These are phyloP conservation scores for Caenorhabditis drosophilae DNA, from an alignment of 2,888 invertebrate species.

Conservation along the genomic window DNA sequence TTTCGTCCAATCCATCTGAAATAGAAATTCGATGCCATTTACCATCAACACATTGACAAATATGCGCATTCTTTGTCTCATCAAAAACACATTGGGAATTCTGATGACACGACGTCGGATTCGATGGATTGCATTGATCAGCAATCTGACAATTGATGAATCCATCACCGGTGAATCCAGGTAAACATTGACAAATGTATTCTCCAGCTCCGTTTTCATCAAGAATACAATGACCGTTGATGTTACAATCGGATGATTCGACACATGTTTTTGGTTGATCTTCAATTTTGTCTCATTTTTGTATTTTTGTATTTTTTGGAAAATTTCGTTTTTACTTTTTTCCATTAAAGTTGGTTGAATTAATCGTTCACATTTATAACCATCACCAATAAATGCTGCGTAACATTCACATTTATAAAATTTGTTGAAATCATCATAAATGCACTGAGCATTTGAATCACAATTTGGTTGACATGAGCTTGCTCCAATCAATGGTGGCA, in stretches of 20 bases:
- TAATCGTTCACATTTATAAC: slow-evolving; percentile 56
- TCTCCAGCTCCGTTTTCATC: slow-evolving; percentile 64
- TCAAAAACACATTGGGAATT: slow-evolving; percentile 70
- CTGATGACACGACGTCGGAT: slow-evolving; percentile 56
- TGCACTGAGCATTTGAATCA: slow-evolving; percentile 70
- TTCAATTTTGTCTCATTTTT: slow-evolving; percentile 13
- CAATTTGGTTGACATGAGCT: slow-evolving; percentile 62
- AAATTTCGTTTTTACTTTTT: background rate
- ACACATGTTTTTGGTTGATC: slow-evolving; percentile 56
- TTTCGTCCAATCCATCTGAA: background rate
- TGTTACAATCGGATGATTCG: slow-evolving; percentile 70
- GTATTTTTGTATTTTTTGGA: background rate
- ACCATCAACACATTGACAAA: slow-evolving; percentile 74
- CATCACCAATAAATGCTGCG: slow-evolving; percentile 70
- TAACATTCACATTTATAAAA: slow-evolving; percentile 56
- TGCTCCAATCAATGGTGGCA: slow-evolving; percentile 6
- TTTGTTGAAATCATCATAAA: slow-evolving; percentile 72
- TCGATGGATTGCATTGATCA: slow-evolving; percentile 58
- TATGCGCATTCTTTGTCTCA: slow-evolving; percentile 66
- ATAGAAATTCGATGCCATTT: too few species aligned
- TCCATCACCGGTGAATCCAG: slow-evolving; percentile 71
- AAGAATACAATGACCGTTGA: slow-evolving; percentile 70
- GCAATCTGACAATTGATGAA: slow-evolving; percentile 39
- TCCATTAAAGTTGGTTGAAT: slow-evolving; percentile 10
- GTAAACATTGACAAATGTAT: slow-evolving; percentile 71